Conservation (phyloP, 53 echinoderm and acorn worm species). For the Antedon mediterranea region DNA sequence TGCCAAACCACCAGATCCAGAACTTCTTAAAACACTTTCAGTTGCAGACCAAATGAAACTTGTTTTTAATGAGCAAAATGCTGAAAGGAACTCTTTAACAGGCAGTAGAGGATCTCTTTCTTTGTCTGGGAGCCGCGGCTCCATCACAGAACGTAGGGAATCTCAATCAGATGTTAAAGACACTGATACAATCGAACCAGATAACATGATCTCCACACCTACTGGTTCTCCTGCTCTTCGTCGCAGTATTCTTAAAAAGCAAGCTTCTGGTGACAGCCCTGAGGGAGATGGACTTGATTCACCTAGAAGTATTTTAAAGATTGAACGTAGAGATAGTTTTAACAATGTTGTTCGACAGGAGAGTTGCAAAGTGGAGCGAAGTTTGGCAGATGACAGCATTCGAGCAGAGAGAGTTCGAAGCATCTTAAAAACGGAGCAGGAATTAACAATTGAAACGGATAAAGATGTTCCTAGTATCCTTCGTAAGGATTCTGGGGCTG, state of each 20-base stretch:
- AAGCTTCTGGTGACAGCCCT: slow-evolving; percentile 28
- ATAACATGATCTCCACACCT: slow-evolving; percentile 12
- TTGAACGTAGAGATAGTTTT: slow-evolving; percentile 4
- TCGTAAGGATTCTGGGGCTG: slow-evolving; percentile 19
- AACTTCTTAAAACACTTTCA: slow-evolving; percentile 42
- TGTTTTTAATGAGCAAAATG: slow-evolving; percentile 30
- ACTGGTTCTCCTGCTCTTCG: background rate
- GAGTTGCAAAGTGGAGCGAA: slow-evolving; percentile 16
- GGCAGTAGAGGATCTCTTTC: background rate
- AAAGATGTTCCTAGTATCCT: slow-evolving; percentile 33
- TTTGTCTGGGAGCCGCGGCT: background rate
- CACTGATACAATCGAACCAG: slow-evolving; percentile 23
- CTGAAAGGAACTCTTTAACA: slow-evolving; percentile 1
- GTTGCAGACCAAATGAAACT: slow-evolving; percentile 67
- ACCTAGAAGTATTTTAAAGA: slow-evolving; percentile 26
- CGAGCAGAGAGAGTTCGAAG: slow-evolving; percentile 25
- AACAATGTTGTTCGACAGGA: slow-evolving; percentile 12
- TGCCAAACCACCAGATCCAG: slow-evolving; percentile 56
- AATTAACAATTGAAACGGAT: slow-evolving; percentile 15
- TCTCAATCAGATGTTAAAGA: slow-evolving; percentile 5
- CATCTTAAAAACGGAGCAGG: slow-evolving; percentile 23
- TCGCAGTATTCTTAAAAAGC: slow-evolving; percentile 6
- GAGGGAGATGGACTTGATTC: slow-evolving; percentile 20
- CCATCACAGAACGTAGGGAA: slow-evolving; percentile 6
- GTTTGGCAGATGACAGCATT: background rate